Percentiles rank a stretch among this genome's conserved stretches.
Conservation (phyloP, 2,113 vertebrate species). For the Cephalopholis sonnerati region DNA sequence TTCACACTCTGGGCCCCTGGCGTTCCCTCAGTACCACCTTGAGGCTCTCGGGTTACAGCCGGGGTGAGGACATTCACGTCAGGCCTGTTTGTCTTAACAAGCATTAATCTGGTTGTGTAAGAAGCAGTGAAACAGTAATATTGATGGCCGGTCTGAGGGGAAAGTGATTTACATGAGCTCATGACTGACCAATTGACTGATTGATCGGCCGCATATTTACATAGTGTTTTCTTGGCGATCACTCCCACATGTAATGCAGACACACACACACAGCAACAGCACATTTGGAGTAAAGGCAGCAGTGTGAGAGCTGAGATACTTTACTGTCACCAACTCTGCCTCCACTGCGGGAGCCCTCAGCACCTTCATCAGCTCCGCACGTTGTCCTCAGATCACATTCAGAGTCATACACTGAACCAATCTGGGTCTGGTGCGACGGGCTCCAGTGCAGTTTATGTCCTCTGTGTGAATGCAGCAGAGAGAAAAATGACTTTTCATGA, state of each 20-base stretch:
- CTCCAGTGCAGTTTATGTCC: slow-evolving; percentile 43
- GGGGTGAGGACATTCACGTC: slow-evolving; percentile 50
- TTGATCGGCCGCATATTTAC: slow-evolving; percentile 27
- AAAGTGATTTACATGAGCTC: slow-evolving; percentile 31
- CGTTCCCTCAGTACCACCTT: slow-evolving; percentile 56
- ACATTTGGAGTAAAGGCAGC: background rate
- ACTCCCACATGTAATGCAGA: slow-evolving; percentile 13
- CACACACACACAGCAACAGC: background rate
- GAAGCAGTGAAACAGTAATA: slow-evolving; percentile 21
- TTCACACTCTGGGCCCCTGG: slow-evolving; percentile 65
- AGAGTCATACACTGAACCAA: slow-evolving; percentile 62
- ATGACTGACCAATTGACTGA: slow-evolving; percentile 48
- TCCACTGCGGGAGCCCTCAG: slow-evolving; percentile 61
- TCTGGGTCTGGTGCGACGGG: slow-evolving; percentile 31
- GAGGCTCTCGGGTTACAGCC: slow-evolving; percentile 75
- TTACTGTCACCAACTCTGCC: slow-evolving; percentile 41
- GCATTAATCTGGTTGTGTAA: slow-evolving; percentile 47
- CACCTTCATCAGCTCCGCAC: slow-evolving; percentile 64
- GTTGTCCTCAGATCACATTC: slow-evolving; percentile 65
- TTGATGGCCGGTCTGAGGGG: slow-evolving; percentile 19
- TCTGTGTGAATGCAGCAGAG: slow-evolving; percentile 39
- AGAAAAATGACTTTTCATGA: slow-evolving; percentile 60
- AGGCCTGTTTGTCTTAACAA: slow-evolving; percentile 66
- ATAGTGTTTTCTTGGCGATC: slow-evolving; percentile 19
- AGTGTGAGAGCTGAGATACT: slow-evolving; percentile 22